phyloP scores from a whole-genome alignment of 2,888 invertebrate species.

The Falcaria lacertinaria region DNA sequence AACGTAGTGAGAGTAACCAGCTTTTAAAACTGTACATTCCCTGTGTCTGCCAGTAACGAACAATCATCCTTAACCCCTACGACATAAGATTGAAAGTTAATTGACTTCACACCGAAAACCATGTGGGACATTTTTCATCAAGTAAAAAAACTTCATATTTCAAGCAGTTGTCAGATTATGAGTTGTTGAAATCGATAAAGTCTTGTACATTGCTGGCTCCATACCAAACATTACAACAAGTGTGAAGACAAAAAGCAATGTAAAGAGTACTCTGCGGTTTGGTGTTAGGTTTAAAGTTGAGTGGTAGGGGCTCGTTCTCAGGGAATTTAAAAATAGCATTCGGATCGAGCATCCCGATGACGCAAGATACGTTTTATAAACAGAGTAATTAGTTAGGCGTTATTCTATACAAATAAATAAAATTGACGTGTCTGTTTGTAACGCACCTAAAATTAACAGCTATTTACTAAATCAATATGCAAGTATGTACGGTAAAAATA shows the following conservation, averaged over 20 bases:
- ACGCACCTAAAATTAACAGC: neutral
- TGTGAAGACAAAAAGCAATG: conserved; percentile 21
- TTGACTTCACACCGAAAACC: conserved; percentile 12
- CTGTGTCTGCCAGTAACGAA: neutral
- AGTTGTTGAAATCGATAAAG: conserved; percentile 7
- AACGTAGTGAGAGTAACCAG: neutral
- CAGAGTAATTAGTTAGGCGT: conserved; percentile 24
- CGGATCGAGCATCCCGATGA: conserved; percentile 43
- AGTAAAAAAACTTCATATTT: conserved; percentile 6
- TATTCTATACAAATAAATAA: conserved; percentile 37
- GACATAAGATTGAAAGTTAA: neutral
- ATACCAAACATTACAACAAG: neutral
- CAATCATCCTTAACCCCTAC: neutral
- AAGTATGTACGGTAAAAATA: too few species aligned
- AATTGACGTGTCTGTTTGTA: too few species aligned
- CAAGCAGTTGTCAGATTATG: neutral
- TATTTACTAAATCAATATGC: too few species aligned
- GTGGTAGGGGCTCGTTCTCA: conserved; percentile 31
- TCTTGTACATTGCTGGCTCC: conserved; percentile 21
- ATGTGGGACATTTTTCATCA: conserved; percentile 16
- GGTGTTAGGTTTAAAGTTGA: neutral
- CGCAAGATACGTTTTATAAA: conserved; percentile 35
- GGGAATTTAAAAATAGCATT: conserved; percentile 52
- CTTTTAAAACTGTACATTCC: neutral
- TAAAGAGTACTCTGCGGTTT: conserved; percentile 10